These are phyloP conservation scores for Polyommatus icarus DNA, from an alignment of 2,888 invertebrate genomes.

Conservation along the genomic window DNA sequence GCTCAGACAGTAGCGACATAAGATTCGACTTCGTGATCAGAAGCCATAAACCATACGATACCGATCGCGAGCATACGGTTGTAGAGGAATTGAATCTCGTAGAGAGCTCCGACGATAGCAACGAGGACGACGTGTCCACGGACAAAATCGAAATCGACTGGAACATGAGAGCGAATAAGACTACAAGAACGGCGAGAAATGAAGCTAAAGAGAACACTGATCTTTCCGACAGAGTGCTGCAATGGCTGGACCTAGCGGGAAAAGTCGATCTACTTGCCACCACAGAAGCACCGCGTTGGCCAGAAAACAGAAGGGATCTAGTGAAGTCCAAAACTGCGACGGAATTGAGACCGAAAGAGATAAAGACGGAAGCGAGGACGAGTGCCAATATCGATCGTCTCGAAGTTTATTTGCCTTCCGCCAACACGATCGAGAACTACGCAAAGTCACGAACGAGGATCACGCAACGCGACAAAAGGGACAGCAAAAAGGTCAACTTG, in stretches of 20 bases:
- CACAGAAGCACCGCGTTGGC: constrained; percentile 66
- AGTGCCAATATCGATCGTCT: constrained; percentile 67
- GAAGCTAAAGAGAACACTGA: constrained; percentile 65
- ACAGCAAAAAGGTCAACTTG: constrained; percentile 60
- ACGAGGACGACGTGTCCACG: constrained; percentile 57
- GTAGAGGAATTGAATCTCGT: constrained; percentile 63
- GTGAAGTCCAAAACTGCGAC: constrained; percentile 64
- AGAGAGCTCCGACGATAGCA: constrained; percentile 60
- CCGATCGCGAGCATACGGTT: constrained; percentile 46
- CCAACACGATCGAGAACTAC: constrained; percentile 75
- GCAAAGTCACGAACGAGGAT: constrained; percentile 73
- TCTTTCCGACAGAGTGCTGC: constrained; percentile 86
- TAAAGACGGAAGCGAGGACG: constrained; percentile 56
- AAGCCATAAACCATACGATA: constrained; percentile 51
- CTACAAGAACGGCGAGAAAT: constrained; percentile 62
- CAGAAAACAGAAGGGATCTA: constrained; percentile 61
- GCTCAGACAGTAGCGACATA: constrained; percentile 56
- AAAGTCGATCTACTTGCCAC: constrained; percentile 73
- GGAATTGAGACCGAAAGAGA: constrained; percentile 58
- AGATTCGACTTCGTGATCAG: constrained; percentile 63
- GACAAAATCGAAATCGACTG: constrained; percentile 47
- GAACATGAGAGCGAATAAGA: constrained; percentile 62
- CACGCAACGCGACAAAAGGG: constrained; percentile 63
- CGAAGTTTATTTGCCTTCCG: constrained; percentile 69
- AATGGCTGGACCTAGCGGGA: constrained; percentile 89